Conservation (phyloP, 2,113 vertebrate species). For the Apodemus speciosus region DNA sequence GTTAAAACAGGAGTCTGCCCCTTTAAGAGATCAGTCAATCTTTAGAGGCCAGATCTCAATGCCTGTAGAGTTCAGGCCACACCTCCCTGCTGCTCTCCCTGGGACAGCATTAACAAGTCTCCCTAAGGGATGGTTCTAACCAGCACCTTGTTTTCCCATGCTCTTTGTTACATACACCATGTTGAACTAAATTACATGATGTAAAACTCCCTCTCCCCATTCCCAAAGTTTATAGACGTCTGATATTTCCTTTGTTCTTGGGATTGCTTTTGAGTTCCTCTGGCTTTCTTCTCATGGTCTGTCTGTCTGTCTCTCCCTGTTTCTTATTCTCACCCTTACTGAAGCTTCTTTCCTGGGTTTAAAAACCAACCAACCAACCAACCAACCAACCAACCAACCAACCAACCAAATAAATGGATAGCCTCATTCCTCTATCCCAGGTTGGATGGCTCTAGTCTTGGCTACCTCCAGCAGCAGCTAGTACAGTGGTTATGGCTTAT, state of each 20-base stretch:
- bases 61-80: background rate
- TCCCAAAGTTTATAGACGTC: background rate
- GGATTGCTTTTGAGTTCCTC: background rate
- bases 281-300: background rate
- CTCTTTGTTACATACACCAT: background rate
- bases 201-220: background rate
- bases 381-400: background rate
- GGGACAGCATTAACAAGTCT: background rate
- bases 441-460: conserved; percentile 15
- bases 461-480: background rate
- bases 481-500: background rate
- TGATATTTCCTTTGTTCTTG: background rate
- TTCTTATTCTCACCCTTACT: background rate
- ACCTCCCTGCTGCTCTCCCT: background rate
- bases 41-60: background rate
- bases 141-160: background rate
- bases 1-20: background rate
- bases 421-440: background rate
- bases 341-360: background rate
- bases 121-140: background rate
- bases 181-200: background rate
- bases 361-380: background rate
- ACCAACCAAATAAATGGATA: background rate
- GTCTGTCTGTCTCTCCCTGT: background rate
- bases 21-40: background rate